A percentile compares a stretch with the other conserved stretches of the same genome.
These are phyloP conservation scores for Scaptomyza caliginosa DNA, from an alignment of 2,888 invertebrate species.

Conservation along the genomic window DNA sequence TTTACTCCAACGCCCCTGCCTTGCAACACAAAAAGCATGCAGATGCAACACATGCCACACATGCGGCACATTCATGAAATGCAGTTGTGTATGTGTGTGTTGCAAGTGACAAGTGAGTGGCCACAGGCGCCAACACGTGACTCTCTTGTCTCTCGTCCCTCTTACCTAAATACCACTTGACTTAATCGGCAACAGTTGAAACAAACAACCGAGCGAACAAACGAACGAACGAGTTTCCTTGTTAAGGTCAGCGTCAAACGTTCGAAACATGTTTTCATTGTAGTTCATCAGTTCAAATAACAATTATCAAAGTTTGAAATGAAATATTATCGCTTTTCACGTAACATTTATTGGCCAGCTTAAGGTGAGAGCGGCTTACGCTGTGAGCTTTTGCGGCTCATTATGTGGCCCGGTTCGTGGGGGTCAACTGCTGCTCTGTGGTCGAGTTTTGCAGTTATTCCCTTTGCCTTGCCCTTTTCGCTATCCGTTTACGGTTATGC, in stretches of 20 bases:
- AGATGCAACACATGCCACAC: not conserved
- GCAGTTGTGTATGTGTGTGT: constrained; percentile 15
- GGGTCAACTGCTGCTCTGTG: not conserved
- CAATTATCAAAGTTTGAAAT: too few species aligned
- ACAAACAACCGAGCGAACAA: too few species aligned
- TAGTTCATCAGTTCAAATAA: too few species aligned
- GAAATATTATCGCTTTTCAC: not conserved
- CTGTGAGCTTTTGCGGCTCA: not conserved
- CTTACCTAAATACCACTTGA: not conserved
- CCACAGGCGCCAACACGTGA: constrained; percentile 3
- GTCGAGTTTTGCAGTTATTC: not conserved
- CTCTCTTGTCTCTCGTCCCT: not conserved
- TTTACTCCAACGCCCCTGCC: too few species aligned
- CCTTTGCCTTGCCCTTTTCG: not conserved
- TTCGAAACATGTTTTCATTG: too few species aligned
- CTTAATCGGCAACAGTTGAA: too few species aligned
- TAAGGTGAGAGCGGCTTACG: not conserved
- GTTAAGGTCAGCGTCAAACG: too few species aligned
- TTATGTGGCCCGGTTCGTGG: not conserved
- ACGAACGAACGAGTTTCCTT: too few species aligned
- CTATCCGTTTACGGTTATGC: not conserved
- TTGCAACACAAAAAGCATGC: not conserved
- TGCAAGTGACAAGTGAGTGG: constrained; percentile 14
- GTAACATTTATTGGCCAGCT: not conserved
- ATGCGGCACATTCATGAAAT: constrained; percentile 3